These are phyloP conservation scores for Teleiodes luculella DNA, from an alignment of 2,888 invertebrate genomes.

Conservation along the genomic window DNA sequence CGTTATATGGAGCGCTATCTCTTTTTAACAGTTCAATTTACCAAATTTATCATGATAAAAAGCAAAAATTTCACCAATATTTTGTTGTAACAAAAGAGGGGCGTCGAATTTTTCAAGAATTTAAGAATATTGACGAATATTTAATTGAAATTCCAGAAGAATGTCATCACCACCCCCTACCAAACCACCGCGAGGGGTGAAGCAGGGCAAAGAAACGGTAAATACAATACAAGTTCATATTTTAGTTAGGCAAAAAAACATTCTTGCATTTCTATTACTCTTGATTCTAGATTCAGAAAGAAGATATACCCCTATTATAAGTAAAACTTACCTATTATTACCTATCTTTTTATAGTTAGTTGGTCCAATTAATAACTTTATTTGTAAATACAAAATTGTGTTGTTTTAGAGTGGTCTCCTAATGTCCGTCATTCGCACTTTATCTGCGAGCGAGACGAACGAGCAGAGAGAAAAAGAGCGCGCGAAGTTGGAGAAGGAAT, in stretches of 20 bases:
- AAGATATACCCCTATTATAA: too few species aligned
- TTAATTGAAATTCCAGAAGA: background rate
- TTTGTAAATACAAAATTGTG: too few species aligned
- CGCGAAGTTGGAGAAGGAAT: constrained; percentile 94
- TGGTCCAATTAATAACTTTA: too few species aligned
- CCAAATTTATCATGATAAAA: too few species aligned
- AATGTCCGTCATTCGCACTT: constrained; percentile 96
- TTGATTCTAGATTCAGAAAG: too few species aligned
- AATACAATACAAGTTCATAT: constrained; percentile 30
- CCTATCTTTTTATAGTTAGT: too few species aligned
- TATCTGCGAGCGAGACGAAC: constrained; percentile 95
- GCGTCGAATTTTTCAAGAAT: background rate
- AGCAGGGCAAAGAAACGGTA: constrained; percentile 92
- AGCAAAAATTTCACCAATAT: too few species aligned
- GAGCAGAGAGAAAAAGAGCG: constrained; percentile 96
- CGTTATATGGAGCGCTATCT: background rate
- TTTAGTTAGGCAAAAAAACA: background rate
- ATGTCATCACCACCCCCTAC: constrained; percentile 86
- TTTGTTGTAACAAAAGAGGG: background rate
- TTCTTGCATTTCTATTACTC: too few species aligned
- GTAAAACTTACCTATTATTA: too few species aligned
- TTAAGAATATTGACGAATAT: background rate
- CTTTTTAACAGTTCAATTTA: too few species aligned
- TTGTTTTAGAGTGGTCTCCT: constrained; percentile 86
- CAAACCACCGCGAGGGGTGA: constrained; percentile 91